Conservation (phyloP, 1,140 invertebrate species). For the Micrasema longulum region DNA sequence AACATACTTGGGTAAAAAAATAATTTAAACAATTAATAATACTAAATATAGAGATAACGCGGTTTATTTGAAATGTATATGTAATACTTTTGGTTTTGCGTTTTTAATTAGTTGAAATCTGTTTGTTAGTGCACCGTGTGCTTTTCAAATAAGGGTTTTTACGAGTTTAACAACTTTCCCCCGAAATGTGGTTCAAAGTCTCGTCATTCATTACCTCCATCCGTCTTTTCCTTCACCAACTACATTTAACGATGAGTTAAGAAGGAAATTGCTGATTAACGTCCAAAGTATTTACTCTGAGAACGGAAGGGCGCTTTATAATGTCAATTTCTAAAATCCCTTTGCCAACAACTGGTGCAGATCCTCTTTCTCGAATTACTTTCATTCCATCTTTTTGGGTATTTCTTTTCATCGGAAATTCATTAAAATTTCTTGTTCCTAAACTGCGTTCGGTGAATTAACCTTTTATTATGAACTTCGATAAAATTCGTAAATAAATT, state of each 20-base stretch:
- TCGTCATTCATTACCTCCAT: neutral
- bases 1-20: too few species aligned
- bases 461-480: too few species aligned
- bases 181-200: neutral
- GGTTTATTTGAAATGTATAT: neutral
- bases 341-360: too few species aligned
- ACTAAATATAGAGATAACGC: too few species aligned
- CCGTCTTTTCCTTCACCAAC: neutral
- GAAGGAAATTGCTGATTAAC: conserved; percentile 26
- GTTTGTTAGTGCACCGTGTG: neutral
- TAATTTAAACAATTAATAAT: too few species aligned
- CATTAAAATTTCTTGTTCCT: too few species aligned
- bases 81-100: neutral
- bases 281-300: conserved; percentile 11
- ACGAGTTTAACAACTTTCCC: neutral
- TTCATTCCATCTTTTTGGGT: too few species aligned
- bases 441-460: too few species aligned
- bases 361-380: too few species aligned
- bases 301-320: conserved; percentile 9
- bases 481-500: too few species aligned
- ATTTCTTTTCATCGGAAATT: too few species aligned
- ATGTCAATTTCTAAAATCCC: conserved; percentile 17
- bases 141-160: neutral
- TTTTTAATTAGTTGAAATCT: neutral
- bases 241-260: conserved; percentile 20